Conservation (phyloP, 2,888 invertebrate species). For the Tillus elongatus region DNA sequence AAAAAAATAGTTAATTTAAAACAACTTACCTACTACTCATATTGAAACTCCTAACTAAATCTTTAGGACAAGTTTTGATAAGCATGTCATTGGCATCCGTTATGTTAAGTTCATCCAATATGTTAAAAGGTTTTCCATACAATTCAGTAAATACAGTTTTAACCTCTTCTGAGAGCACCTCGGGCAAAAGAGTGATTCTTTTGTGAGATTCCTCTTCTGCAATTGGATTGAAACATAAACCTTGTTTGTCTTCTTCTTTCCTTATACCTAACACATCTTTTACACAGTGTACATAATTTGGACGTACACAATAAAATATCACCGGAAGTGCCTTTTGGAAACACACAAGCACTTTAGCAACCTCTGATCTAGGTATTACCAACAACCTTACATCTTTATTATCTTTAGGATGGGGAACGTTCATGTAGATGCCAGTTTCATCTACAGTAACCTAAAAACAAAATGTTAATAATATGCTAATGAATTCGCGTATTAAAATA, state of each 20-base stretch:
- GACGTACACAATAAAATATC: slow-evolving; percentile 69
- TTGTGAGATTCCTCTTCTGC: slow-evolving; percentile 53
- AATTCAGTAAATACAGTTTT: slow-evolving; percentile 55
- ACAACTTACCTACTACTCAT: too few relatives aligned
- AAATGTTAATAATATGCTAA: slow-evolving; percentile 9
- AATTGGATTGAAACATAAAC: slow-evolving; percentile 51
- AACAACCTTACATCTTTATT: slow-evolving; percentile 50
- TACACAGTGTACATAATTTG: slow-evolving; percentile 58
- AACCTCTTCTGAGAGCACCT: slow-evolving; percentile 56
- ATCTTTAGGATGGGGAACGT: slow-evolving; percentile 51
- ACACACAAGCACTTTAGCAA: slow-evolving; percentile 67
- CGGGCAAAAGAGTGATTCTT: slow-evolving; percentile 68
- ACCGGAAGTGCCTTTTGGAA: slow-evolving; percentile 69
- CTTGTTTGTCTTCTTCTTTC: slow-evolving; percentile 41
- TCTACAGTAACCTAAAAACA: slow-evolving; percentile 31
- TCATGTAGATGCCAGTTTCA: slow-evolving; percentile 39
- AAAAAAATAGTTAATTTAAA: too few relatives aligned
- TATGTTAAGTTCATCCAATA: slow-evolving; percentile 61
- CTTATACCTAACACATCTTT: slow-evolving; percentile 63
- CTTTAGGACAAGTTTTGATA: slow-evolving; percentile 64
- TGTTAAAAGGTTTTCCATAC: slow-evolving; percentile 44
- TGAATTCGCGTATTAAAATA: neutral
- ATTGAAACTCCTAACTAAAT: too few relatives aligned
- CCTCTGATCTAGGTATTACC: slow-evolving; percentile 58
- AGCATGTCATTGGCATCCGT: slow-evolving; percentile 76